phyloP scores from a whole-genome alignment of 2,888 invertebrate species.

The Gibbula magus region DNA sequence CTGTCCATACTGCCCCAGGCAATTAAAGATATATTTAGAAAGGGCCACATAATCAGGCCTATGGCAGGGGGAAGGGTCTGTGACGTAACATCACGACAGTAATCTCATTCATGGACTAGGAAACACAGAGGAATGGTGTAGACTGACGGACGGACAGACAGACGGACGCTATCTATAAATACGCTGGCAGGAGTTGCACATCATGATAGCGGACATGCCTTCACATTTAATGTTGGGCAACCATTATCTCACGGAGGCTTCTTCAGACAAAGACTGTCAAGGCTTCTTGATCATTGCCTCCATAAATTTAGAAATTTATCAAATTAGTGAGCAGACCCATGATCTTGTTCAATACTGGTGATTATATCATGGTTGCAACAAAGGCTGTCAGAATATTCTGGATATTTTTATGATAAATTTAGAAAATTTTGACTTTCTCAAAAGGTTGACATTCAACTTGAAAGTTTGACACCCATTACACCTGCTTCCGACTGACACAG shows the following conservation, averaged over 20 bases:
- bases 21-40: conserved; percentile 23
- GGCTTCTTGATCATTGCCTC: neutral
- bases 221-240: conserved; percentile 8
- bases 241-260: neutral
- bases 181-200: conserved; percentile 14
- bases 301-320: too few relatives aligned
- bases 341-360: too few relatives aligned
- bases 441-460: too few relatives aligned
- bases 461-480: too few relatives aligned
- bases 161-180: conserved; percentile 20
- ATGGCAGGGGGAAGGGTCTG: conserved; percentile 8
- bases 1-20: conserved; percentile 19
- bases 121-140: conserved; percentile 3
- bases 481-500: too few relatives aligned
- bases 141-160: neutral
- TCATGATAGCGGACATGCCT: conserved; percentile 9
- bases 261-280: conserved; percentile 11
- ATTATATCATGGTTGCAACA: too few relatives aligned
- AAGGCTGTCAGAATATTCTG: too few relatives aligned
- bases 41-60: conserved; percentile 15
- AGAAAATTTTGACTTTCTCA: too few relatives aligned
- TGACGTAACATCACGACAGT: conserved; percentile 14
- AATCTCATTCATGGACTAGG: neutral
- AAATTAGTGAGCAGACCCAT: too few relatives aligned
- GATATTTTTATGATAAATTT: too few relatives aligned